Conservation (phyloP, 2,113 vertebrate genomes). For the Pardalotus punctatus region DNA sequence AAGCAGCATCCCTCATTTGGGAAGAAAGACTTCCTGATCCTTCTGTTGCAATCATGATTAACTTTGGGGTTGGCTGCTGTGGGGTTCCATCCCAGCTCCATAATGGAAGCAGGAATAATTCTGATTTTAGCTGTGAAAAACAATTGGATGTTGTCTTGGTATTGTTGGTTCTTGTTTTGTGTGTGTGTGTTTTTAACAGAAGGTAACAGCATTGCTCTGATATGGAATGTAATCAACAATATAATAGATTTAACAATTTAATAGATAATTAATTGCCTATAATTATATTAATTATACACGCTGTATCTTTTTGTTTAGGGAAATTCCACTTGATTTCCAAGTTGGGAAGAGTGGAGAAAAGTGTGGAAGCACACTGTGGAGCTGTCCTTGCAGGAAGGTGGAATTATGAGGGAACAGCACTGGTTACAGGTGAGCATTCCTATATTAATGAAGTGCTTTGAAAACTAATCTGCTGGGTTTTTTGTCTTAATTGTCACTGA, state of each 20-base stretch:
- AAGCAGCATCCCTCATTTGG: conserved; percentile 51
- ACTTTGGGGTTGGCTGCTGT: conserved; percentile 28
- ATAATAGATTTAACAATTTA: not conserved
- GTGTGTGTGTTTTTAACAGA: not conserved
- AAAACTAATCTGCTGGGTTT: not conserved
- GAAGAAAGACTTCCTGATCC: conserved; percentile 31
- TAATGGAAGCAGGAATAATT: not conserved
- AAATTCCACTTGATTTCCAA: conserved; percentile 94
- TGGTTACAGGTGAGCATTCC: conserved; percentile 85
- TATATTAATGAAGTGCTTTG: not conserved
- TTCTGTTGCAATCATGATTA: conserved; percentile 40
- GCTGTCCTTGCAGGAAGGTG: conserved; percentile 92
- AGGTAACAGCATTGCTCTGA: too few relatives aligned
- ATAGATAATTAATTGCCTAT: accelerated
- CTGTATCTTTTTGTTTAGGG: conserved; percentile 69
- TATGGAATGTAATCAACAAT: accelerated
- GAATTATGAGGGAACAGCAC: conserved; percentile 93
- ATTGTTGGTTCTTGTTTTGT: not conserved
- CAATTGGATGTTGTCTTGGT: not conserved
- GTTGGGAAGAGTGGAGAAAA: conserved; percentile 91
- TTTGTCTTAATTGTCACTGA: not conserved
- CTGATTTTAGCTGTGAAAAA: not conserved
- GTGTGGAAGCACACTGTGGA: conserved; percentile 91
- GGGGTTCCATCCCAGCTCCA: conserved; percentile 30
- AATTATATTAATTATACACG: accelerated